These are phyloP conservation scores for Sarcoramphus papa DNA, from an alignment of 2,797 vertebrate species.

Conservation along the genomic window DNA sequence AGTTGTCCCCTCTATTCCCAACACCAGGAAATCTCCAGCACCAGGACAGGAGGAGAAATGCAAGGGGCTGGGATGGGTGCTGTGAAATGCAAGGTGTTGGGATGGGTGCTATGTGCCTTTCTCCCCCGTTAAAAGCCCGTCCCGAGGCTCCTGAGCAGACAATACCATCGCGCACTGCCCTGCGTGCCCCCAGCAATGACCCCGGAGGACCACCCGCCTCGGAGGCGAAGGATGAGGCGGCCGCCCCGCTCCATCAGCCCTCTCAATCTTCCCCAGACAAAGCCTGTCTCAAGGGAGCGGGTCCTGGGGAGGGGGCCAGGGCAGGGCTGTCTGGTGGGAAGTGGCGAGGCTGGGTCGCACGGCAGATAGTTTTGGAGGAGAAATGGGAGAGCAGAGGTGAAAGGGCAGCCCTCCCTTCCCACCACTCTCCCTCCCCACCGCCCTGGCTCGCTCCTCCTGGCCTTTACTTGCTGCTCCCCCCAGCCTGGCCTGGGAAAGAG, in stretches of 20 bases:
- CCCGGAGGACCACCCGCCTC: neutral
- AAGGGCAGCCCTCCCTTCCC: conserved; percentile 12
- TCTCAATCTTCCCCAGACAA: conserved; percentile 44
- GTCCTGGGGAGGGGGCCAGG: neutral
- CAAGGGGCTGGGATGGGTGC: neutral
- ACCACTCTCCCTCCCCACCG: neutral
- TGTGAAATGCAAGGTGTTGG: accelerated
- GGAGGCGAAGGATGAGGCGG: neutral
- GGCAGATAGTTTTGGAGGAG: neutral
- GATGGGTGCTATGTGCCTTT: neutral
- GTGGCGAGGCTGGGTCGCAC: accelerated
- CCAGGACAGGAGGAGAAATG: too few species aligned
- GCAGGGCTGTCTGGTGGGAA: conserved; percentile 34
- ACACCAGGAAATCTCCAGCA: neutral
- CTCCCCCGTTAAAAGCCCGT: neutral
- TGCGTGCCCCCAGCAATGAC: neutral
- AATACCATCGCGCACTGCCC: neutral
- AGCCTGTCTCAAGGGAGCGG: neutral
- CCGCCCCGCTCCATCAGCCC: neutral
- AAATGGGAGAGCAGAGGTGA: neutral
- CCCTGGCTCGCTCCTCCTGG: neutral
- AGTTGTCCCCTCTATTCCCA: neutral
- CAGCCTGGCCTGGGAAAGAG: neutral
- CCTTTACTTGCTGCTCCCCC: neutral
- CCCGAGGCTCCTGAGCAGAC: neutral